Base-by-base conservation (phyloP, 2,888 invertebrate genomes). In the Xylota sylvarum region DNA sequence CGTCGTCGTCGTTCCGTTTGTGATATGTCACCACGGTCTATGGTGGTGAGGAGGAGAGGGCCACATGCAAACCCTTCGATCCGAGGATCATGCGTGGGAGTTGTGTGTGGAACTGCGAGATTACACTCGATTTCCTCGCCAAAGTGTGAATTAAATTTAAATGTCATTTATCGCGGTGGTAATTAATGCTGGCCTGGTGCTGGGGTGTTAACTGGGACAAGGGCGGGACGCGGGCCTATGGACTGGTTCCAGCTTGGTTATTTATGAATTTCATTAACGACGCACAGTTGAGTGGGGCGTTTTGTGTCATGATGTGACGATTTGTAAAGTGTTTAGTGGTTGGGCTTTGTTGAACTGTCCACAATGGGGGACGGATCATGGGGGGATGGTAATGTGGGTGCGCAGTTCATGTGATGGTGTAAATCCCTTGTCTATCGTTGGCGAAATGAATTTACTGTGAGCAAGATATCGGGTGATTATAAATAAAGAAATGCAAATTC, bases 121-220 rank as follows among this genome's bases (percentile, higher is more conserved):
- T 87, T 84, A 87, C 69, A 30, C 73, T 74, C 70, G 77, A 81
- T 80, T 87, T 70, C 37, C 77, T 83, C 77, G 80, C 84, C 87
- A 87, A 87, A 88, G 88, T 88, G 88, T 88, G 88, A 88, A 88
- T 87, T 88, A 87, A 88, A 88, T 88, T 88, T 88, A 88, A 88
- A 88, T 87, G 87, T 84, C 88, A 88, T 84, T 88, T 88, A 88
- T 88, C 88, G 88, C 81, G 74, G 72, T 67, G 82, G 86, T 86
- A 88, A 88, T 88, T 88, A 88, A 88, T 88, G 81, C 86, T 65
- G 67, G 80, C 52, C 77, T 55, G 62, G 77, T 65, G 58, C 65
- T 69, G 67, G 76, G 64, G 76, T 79, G 74, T 69, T 79, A 74
- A 70, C 74, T 50, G 48, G 35, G 50, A 14, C 62, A 70, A 48